Evolutionary conservation across 2,797 vertebrate species (phyloP).

Genomic region (Chiroxiphia lanceolata): DNA sequence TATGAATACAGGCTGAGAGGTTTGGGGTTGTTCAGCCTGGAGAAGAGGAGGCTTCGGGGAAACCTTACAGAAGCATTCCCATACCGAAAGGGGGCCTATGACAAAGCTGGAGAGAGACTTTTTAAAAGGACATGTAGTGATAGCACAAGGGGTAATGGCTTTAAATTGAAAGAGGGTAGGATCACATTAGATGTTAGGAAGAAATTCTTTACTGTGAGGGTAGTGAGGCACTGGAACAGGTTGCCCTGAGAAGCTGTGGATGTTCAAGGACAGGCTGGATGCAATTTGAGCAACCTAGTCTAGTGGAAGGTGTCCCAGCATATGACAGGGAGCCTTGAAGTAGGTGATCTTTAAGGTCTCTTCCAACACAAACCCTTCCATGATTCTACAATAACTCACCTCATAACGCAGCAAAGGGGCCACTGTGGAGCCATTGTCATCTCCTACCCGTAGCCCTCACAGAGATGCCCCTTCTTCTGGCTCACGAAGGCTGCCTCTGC

Average conservation of each 20-base stretch:
- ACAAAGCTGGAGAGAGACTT: neutral
- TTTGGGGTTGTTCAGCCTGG: neutral
- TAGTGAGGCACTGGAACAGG: neutral
- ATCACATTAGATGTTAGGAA: neutral
- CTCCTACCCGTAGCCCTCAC: neutral
- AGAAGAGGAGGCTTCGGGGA: neutral
- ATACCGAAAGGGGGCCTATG: too few species aligned
- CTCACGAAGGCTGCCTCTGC: neutral
- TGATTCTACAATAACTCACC: neutral
- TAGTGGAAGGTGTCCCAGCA: neutral
- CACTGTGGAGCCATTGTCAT: neutral
- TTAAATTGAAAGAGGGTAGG: neutral
- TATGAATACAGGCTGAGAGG: neutral
- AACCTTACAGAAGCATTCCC: neutral
- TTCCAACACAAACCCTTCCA: neutral
- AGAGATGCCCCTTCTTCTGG: neutral
- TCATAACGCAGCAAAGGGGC: rapidly evolving
- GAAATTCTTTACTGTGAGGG: neutral
- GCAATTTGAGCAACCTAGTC: neutral
- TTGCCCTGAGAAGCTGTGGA: neutral
- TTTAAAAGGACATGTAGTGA: neutral
- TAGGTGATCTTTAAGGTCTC: neutral
- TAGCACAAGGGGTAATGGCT: neutral
- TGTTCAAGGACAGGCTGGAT: neutral
- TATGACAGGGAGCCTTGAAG: neutral